phyloP scores from a whole-genome alignment of 2,888 invertebrate genomes.

The Ferdinandea cuprea region DNA sequence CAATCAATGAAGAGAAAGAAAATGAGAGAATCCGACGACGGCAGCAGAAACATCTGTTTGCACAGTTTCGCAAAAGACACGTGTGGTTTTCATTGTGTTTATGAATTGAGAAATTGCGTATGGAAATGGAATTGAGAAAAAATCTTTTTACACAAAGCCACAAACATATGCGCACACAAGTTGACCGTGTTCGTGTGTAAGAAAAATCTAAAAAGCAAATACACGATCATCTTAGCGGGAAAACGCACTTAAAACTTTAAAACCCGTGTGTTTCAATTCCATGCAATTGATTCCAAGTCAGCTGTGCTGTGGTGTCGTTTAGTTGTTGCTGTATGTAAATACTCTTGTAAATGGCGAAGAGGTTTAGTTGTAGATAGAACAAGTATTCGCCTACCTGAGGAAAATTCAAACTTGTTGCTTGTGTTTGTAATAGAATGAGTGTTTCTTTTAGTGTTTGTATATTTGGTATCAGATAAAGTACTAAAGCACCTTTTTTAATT shows the following conservation, averaged over 20 bases:
- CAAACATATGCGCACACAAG: neutral
- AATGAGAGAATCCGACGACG: too few relatives aligned
- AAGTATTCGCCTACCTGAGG: too few relatives aligned
- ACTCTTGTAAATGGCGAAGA: neutral
- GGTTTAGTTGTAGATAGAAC: too few relatives aligned
- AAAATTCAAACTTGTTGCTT: too few relatives aligned
- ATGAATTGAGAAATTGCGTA: conserved; percentile 18
- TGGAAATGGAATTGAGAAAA: too few relatives aligned
- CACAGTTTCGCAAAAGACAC: conserved; percentile 21
- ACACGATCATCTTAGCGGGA: conserved; percentile 32
- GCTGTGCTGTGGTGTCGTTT: conserved; percentile 32
- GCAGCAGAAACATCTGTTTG: conserved; percentile 53
- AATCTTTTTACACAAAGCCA: neutral
- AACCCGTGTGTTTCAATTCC: conserved; percentile 44
- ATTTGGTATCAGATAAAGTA: too few relatives aligned
- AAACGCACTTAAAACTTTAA: too few relatives aligned
- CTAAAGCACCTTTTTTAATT: too few relatives aligned
- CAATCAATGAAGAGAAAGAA: neutral
- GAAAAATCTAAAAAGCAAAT: neutral
- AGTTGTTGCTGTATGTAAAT: neutral
- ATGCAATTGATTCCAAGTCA: conserved; percentile 25
- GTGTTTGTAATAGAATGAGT: too few relatives aligned
- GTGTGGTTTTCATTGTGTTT: neutral
- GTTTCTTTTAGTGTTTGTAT: too few relatives aligned
- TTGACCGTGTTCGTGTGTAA: neutral